Conservation (phyloP, 1,140 invertebrate species). For the Drosophila orena region DNA sequence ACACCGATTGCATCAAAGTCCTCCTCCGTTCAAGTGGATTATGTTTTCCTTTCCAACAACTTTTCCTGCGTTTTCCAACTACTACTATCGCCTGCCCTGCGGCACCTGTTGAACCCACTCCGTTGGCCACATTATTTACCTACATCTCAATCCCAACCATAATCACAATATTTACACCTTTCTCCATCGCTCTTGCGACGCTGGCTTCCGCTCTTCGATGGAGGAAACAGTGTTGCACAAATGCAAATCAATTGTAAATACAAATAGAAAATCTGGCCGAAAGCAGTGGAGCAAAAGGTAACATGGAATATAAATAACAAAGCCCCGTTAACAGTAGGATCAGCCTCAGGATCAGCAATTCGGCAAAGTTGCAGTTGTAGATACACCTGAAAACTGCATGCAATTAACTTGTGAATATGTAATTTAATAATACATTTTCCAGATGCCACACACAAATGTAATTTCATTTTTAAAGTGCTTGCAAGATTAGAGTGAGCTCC, state of each 20-base stretch:
- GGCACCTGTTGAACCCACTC: constrained; percentile 33
- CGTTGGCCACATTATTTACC: constrained; percentile 26
- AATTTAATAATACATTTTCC: not conserved
- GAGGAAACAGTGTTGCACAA: constrained; percentile 34
- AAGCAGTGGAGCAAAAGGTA: constrained; percentile 20
- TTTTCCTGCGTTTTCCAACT: constrained; percentile 1
- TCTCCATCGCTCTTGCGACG: constrained; percentile 11
- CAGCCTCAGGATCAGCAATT: constrained; percentile 33
- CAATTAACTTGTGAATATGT: too few relatives aligned
- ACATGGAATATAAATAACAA: constrained; percentile 26
- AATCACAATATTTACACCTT: constrained; percentile 39
- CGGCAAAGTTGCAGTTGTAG: constrained; percentile 6
- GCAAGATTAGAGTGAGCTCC: not conserved
- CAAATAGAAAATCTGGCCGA: constrained; percentile 44
- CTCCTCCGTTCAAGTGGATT: constrained; percentile 7
- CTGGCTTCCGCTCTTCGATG: constrained; percentile 53
- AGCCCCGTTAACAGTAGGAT: constrained; percentile 35
- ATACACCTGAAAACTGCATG: not conserved
- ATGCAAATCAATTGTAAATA: constrained; percentile 62
- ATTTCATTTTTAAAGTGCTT: not conserved
- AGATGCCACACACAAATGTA: not conserved
- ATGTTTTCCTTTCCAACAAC: constrained; percentile 7
- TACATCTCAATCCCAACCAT: constrained; percentile 12
- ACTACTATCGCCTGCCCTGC: constrained; percentile 1
- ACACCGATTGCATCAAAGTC: not conserved